Evolutionary conservation across 2,113 vertebrate species (phyloP).

Genomic region (Boleophthalmus pectinirostris): DNA sequence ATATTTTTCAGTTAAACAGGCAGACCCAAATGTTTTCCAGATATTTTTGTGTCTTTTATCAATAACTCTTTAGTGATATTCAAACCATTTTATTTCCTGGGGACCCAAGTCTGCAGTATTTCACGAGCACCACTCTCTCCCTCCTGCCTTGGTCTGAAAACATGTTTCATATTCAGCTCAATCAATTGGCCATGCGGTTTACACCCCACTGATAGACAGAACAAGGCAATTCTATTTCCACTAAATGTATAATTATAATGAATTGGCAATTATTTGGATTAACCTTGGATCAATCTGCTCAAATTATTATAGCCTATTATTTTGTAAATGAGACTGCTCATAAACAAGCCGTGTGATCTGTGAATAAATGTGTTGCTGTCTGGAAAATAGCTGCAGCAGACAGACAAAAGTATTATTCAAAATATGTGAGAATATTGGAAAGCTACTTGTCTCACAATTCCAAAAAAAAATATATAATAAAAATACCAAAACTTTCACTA

Average conservation of each 20-base stretch:
- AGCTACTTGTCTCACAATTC: not conserved
- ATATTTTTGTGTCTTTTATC: not conserved
- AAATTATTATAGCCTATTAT: conserved; percentile 70
- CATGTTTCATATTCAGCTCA: conserved; percentile 24
- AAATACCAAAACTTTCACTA: no score
- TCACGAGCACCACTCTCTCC: conserved; percentile 15
- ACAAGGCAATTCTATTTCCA: conserved; percentile 54
- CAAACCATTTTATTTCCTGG: conserved; percentile 21
- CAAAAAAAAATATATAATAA: not conserved
- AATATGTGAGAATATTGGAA: not conserved
- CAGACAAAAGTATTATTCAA: not conserved
- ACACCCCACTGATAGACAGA: conserved; percentile 35
- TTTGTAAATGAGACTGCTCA: conserved; percentile 62
- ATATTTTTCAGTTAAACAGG: not conserved
- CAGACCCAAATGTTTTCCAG: not conserved
- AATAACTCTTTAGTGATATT: conserved; percentile 3
- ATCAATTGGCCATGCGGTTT: conserved; percentile 42
- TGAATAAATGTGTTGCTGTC: conserved; percentile 61
- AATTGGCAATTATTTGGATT: conserved; percentile 69
- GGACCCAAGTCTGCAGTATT: not conserved
- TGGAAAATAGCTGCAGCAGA: conserved; percentile 40
- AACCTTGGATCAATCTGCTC: conserved; percentile 63
- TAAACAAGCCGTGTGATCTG: conserved; percentile 63
- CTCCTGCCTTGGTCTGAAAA: conserved; percentile 21
- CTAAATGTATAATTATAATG: conserved; percentile 57